Evolutionary conservation across 2,797 vertebrate species (phyloP).

Genomic region (Galagoides demidoff): DNA sequence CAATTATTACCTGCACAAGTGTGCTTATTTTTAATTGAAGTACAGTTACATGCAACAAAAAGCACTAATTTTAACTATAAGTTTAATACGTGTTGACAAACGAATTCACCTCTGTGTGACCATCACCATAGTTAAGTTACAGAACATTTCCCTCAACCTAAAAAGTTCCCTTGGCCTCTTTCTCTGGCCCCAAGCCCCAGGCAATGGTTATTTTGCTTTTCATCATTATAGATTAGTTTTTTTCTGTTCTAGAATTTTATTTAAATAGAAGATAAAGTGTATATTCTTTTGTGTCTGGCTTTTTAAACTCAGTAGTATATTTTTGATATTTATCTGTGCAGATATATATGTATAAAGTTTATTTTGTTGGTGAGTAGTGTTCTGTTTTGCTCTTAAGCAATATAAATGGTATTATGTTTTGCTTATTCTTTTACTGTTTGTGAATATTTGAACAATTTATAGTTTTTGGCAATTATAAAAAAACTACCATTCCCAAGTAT

Average conservation of each 20-base stretch:
- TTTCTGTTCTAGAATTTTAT: background rate
- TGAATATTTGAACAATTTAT: background rate
- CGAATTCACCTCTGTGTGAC: background rate
- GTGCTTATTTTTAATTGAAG: background rate
- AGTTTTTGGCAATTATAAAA: slow-evolving; percentile 16
- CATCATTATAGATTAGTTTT: slow-evolving; percentile 6
- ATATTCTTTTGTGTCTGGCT: background rate
- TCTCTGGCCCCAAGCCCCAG: background rate
- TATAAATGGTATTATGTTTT: background rate
- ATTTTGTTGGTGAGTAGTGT: background rate
- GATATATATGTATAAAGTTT: background rate
- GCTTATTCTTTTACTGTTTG: background rate
- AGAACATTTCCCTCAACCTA: background rate
- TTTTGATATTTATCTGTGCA: background rate
- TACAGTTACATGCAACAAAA: slow-evolving; percentile 39
- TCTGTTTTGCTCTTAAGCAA: background rate
- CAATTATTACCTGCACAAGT: slow-evolving; percentile 22
- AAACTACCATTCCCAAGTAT: background rate
- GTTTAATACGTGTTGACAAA: slow-evolving; percentile 14
- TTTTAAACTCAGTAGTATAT: background rate
- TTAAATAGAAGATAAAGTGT: background rate
- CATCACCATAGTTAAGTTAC: background rate
- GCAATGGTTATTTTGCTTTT: background rate
- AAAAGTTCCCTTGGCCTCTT: background rate
- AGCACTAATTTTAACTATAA: slow-evolving; percentile 28